Conservation (phyloP, 2,888 invertebrate genomes). For the Biston stratarius region DNA sequence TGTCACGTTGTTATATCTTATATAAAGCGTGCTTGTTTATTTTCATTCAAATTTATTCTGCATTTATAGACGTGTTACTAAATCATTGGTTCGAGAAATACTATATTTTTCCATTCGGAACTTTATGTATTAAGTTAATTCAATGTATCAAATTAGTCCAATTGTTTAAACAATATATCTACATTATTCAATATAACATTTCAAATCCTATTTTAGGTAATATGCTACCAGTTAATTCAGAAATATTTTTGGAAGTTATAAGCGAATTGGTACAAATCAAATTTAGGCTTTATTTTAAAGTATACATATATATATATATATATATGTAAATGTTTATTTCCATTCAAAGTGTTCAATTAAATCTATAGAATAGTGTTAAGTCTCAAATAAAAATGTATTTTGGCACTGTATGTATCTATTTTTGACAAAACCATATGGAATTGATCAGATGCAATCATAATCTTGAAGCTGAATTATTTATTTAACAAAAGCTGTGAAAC, state of each 20-base stretch:
- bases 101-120: slow-evolving; percentile 4
- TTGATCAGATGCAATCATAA: slow-evolving; percentile 63
- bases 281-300: slow-evolving; percentile 45
- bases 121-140: neutral
- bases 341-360: slow-evolving; percentile 24
- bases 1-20: neutral
- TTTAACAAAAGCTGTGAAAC: slow-evolving; percentile 81
- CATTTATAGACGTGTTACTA: slow-evolving; percentile 10
- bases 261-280: slow-evolving; percentile 65
- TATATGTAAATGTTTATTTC: slow-evolving; percentile 11
- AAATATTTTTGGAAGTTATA: slow-evolving; percentile 47
- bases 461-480: slow-evolving; percentile 60
- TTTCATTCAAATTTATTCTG: neutral
- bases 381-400: slow-evolving; percentile 62
- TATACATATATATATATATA: too few species aligned
- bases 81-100: neutral
- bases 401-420: slow-evolving; percentile 55
- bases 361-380: slow-evolving; percentile 46
- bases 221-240: slow-evolving; percentile 17
- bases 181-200: slow-evolving; percentile 6
- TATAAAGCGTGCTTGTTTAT: slow-evolving; percentile 1
- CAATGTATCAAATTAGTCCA: neutral
- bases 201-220: slow-evolving; percentile 18
- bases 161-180: slow-evolving; percentile 1
- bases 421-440: slow-evolving; percentile 65